These are phyloP conservation scores for Lytechinus pictus DNA, from an alignment of 35 echinoderm and acorn worm genomes.

Conservation along the genomic window DNA sequence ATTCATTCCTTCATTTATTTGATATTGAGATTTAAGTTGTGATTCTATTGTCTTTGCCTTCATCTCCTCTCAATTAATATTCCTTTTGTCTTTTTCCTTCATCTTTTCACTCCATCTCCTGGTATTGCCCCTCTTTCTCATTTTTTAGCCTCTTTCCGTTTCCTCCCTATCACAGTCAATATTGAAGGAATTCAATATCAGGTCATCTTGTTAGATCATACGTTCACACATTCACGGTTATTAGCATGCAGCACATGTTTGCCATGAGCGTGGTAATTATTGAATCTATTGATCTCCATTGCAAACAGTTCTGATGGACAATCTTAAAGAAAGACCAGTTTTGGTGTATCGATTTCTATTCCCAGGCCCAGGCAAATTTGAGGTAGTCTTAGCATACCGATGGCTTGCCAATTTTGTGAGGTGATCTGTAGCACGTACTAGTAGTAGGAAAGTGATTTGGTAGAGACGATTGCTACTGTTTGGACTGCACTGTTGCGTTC, in stretches of 20 bases:
- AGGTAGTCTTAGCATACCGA: background rate
- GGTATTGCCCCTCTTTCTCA: background rate
- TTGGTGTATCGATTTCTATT: background rate
- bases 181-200: background rate
- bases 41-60: background rate
- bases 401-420: background rate
- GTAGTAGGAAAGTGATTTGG: background rate
- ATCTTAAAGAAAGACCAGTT: background rate
- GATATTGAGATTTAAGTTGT: no score
- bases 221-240: background rate
- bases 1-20: no score
- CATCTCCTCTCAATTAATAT: background rate
- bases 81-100: background rate
- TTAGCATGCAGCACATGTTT: conserved; percentile 10
- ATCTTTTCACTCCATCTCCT: background rate
- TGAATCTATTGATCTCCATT: conserved; percentile 5
- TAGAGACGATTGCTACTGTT: background rate
- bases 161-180: background rate
- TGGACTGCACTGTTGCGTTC: background rate
- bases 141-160: background rate
- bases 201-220: background rate
- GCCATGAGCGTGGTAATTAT: conserved; percentile 1
- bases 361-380: background rate
- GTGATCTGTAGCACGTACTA: background rate
- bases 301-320: background rate